Percentiles rank a stretch among this genome's conserved stretches.
Conservation (phyloP, 2,888 invertebrate genomes). For the Luffia ferchaultella region DNA sequence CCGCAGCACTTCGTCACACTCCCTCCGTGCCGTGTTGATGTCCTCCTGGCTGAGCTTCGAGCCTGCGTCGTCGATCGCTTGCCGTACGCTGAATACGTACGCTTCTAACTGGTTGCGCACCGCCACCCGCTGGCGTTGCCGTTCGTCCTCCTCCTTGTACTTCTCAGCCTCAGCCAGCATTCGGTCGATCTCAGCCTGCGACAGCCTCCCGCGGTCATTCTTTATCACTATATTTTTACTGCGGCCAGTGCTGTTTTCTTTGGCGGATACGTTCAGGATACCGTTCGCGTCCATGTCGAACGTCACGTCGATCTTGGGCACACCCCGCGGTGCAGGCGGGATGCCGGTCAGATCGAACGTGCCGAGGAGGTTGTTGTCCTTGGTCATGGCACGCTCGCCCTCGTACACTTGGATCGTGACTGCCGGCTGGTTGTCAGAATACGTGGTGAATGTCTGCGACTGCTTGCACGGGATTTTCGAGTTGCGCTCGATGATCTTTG, state of each 20-base stretch:
- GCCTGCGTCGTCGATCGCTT: constrained; percentile 46
- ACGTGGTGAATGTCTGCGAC: constrained; percentile 73
- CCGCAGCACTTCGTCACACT: constrained; percentile 68
- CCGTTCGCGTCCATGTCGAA: constrained; percentile 72
- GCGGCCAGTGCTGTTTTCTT: constrained; percentile 62
- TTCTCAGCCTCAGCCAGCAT: constrained; percentile 78
- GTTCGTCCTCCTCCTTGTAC: constrained; percentile 73
- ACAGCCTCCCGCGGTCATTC: constrained; percentile 69
- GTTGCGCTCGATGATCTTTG: constrained; percentile 70
- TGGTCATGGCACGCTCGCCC: constrained; percentile 74
- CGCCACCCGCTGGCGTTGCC: constrained; percentile 68
- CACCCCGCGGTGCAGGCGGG: constrained; percentile 68
- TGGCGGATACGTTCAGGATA: constrained; percentile 77
- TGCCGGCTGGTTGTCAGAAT: constrained; percentile 74
- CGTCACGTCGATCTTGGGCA: constrained; percentile 66
- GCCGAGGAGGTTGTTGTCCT: constrained; percentile 69
- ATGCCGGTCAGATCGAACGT: constrained; percentile 65
- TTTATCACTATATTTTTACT: constrained; percentile 74
- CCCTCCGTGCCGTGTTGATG: constrained; percentile 68
- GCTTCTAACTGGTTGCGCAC: constrained; percentile 75
- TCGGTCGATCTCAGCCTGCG: constrained; percentile 83
- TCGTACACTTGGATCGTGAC: constrained; percentile 71
- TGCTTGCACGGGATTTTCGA: constrained; percentile 69
- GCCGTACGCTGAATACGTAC: constrained; percentile 60
- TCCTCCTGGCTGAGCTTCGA: constrained; percentile 72